Percentiles rank a stretch among this genome's conserved stretches.
These are phyloP conservation scores for Clarias laeviceps DNA, from an alignment of 2,797 vertebrate genomes.

Conservation along the genomic window DNA sequence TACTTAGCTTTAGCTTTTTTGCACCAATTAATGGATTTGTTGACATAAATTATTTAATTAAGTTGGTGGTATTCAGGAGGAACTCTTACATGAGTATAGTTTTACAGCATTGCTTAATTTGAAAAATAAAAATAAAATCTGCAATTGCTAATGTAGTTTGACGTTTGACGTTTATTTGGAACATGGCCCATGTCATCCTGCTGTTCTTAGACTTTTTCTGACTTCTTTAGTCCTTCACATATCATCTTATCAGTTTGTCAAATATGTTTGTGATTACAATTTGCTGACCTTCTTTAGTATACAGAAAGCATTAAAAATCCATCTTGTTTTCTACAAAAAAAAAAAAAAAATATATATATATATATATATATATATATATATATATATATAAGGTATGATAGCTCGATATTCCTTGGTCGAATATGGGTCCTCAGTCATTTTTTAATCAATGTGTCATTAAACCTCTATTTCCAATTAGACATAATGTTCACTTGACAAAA, in stretches of 20 bases:
- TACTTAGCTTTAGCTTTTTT: neutral
- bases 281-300: neutral
- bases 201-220: slow-evolving; percentile 1
- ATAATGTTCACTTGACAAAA: slow-evolving; percentile 62
- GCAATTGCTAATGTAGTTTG: neutral
- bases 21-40: neutral
- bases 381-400: slow-evolving; percentile 39
- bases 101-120: neutral
- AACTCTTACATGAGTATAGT: neutral
- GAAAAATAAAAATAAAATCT: neutral
- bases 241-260: neutral
- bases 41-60: neutral
- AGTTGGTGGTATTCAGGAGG: neutral
- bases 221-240: slow-evolving; percentile 4
- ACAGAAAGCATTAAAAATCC: slow-evolving; percentile 35
- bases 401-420: slow-evolving; percentile 47
- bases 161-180: neutral
- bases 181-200: neutral
- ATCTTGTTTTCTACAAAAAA: slow-evolving; percentile 23
- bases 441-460: slow-evolving; percentile 74
- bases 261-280: slow-evolving; percentile 3
- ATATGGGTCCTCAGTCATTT: slow-evolving; percentile 60
- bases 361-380: slow-evolving; percentile 2
- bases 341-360: neutral
- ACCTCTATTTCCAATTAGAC: slow-evolving; percentile 74